A percentile compares a stretch with the other conserved stretches of the same genome.
phyloP scores from a whole-genome alignment of 1,140 invertebrate genomes.

The Trichogramma pretiosum region DNA sequence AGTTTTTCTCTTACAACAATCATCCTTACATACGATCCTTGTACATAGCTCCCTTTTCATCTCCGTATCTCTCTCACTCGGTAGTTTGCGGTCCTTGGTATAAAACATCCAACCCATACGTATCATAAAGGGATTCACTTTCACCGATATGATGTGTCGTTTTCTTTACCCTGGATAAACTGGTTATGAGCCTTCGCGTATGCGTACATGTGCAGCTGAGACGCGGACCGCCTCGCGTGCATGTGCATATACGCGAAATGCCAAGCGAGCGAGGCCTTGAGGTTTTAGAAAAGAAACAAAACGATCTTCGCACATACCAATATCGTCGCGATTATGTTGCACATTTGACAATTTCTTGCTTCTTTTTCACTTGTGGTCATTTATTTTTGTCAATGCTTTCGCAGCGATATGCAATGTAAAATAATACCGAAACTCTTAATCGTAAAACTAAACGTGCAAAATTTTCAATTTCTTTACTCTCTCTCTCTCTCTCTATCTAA shows the following conservation, averaged over 20 bases:
- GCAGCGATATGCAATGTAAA: too few relatives aligned
- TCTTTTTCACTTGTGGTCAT: too few relatives aligned
- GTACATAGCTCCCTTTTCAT: neutral
- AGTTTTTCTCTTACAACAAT: too few relatives aligned
- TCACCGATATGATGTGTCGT: constrained; percentile 4
- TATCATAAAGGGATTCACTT: constrained; percentile 12
- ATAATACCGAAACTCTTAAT: too few relatives aligned
- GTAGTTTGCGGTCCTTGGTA: constrained; percentile 13
- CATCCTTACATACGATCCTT: too few relatives aligned
- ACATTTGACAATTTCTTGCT: neutral
- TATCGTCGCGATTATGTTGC: neutral
- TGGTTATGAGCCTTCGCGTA: neutral
- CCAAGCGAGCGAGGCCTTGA: constrained; percentile 17
- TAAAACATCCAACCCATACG: neutral
- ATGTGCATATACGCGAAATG: too few relatives aligned
- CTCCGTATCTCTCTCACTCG: neutral
- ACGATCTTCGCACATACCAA: neutral
- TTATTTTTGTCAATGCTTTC: too few relatives aligned
- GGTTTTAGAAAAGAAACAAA: constrained; percentile 6
- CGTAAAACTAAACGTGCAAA: too few relatives aligned
- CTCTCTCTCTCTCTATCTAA: too few relatives aligned
- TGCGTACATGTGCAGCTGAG: too few relatives aligned
- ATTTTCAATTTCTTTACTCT: too few relatives aligned
- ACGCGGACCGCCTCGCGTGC: too few relatives aligned
- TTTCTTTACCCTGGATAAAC: constrained; percentile 9